Percentiles rank a stretch among this genome's conserved stretches.
These are phyloP conservation scores for Sebastes kiyomatsui DNA, from an alignment of 2,797 vertebrate genomes.

Conservation along the genomic window DNA sequence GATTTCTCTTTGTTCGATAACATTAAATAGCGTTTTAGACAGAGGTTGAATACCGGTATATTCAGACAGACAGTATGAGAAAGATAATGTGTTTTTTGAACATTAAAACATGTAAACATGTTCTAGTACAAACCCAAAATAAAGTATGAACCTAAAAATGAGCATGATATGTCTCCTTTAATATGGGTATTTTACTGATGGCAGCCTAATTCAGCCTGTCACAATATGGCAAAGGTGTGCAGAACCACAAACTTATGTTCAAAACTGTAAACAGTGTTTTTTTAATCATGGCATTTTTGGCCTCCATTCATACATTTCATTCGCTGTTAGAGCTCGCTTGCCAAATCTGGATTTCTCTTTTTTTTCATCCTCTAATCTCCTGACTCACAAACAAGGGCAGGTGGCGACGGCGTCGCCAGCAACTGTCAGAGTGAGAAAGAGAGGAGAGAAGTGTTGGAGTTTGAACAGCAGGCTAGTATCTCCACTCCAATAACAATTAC, in stretches of 20 bases:
- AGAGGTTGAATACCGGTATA: too few relatives aligned
- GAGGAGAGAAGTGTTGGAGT: conserved; percentile 21
- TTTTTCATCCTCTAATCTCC: background rate
- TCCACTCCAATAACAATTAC: conserved; percentile 75
- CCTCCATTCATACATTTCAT: conserved; percentile 3
- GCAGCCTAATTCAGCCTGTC: background rate
- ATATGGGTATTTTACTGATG: background rate
- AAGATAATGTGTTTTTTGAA: background rate
- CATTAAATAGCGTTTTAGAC: too few relatives aligned
- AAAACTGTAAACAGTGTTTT: background rate
- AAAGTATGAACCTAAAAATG: background rate
- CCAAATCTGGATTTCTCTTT: conserved; percentile 26
- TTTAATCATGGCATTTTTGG: background rate
- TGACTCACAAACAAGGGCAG: conserved; percentile 11
- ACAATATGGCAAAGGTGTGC: background rate
- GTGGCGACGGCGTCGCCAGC: background rate
- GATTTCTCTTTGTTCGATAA: too few relatives aligned
- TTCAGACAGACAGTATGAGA: background rate
- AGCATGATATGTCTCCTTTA: background rate
- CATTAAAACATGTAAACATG: background rate
- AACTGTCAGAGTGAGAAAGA: conserved; percentile 27
- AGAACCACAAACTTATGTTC: background rate
- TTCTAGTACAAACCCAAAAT: background rate
- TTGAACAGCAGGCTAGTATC: conserved; percentile 60
- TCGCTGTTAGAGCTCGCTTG: background rate